Evolutionary conservation across 2,888 invertebrate genomes (phyloP).

Genomic region (Morinoia aosen): DNA sequence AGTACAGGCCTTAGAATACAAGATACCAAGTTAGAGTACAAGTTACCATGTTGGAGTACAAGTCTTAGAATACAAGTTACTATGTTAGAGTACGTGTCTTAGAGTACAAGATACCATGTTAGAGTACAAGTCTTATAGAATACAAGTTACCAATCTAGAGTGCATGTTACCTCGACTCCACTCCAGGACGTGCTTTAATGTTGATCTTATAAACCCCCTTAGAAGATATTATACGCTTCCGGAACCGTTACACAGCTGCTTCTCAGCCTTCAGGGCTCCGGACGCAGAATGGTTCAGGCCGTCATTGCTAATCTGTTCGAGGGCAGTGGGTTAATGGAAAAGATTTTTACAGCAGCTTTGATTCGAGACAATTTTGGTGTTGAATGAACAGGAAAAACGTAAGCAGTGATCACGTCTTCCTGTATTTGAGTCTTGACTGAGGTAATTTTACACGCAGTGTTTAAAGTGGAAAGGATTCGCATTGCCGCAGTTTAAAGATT

Average conservation of each 20-base stretch:
- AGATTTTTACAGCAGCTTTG: neutral
- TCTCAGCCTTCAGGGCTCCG: neutral
- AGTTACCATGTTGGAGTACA: no score
- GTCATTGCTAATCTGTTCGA: neutral
- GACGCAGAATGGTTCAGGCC: neutral
- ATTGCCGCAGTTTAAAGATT: neutral
- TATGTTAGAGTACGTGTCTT: no score
- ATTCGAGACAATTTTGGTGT: neutral
- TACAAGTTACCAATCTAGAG: no score
- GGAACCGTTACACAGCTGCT: neutral
- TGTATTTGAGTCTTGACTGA: neutral
- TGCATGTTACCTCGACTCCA: no score
- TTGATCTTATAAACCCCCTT: no score
- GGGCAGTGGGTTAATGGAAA: neutral
- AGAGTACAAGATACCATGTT: no score
- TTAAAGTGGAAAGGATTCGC: no score
- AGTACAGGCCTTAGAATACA: no score
- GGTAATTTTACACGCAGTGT: no score
- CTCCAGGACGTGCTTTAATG: neutral
- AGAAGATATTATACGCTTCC: neutral
- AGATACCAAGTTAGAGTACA: no score
- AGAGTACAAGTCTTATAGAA: no score
- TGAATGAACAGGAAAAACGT: neutral
- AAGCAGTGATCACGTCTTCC: neutral
- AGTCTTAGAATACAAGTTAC: no score